A percentile compares a stretch with the other conserved stretches of the same genome.
phyloP scores from a whole-genome alignment of 1,140 invertebrate species.

The Agrilus planipennis region DNA sequence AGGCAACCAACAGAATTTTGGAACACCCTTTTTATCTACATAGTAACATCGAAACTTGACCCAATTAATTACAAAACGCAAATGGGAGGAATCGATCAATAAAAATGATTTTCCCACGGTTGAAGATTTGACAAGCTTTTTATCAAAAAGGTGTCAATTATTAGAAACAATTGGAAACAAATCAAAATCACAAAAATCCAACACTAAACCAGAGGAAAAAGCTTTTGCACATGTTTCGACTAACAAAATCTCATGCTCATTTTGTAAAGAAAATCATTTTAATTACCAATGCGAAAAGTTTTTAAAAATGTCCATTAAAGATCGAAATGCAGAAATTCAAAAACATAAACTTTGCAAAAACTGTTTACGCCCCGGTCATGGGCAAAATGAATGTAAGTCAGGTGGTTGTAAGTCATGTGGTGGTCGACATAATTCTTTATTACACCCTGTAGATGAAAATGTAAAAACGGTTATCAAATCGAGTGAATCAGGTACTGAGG shows the following conservation, averaged over 20 bases:
- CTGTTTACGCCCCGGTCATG: constrained; percentile 8
- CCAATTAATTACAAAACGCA: neutral
- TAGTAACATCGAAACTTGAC: neutral
- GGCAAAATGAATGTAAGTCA: constrained; percentile 7
- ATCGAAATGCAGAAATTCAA: neutral
- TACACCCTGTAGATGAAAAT: constrained; percentile 5
- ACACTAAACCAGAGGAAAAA: neutral
- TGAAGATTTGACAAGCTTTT: neutral
- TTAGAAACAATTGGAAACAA: constrained; percentile 4
- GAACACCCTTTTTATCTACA: constrained; percentile 1
- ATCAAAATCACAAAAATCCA: neutral
- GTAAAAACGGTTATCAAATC: neutral
- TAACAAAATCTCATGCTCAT: neutral
- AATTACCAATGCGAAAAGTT: neutral
- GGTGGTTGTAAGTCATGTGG: constrained; percentile 9
- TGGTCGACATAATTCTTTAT: constrained; percentile 10
- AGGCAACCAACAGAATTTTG: neutral
- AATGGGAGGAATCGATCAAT: constrained; percentile 2
- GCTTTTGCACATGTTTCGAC: neutral
- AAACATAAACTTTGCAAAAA: neutral
- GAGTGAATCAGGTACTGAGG: too few relatives aligned
- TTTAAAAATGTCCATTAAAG: neutral
- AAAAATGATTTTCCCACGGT: neutral
- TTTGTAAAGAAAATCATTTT: constrained; percentile 1
- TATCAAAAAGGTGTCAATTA: neutral